These are phyloP conservation scores for Dione juno DNA, from an alignment of 2,888 invertebrate genomes.

Conservation along the genomic window DNA sequence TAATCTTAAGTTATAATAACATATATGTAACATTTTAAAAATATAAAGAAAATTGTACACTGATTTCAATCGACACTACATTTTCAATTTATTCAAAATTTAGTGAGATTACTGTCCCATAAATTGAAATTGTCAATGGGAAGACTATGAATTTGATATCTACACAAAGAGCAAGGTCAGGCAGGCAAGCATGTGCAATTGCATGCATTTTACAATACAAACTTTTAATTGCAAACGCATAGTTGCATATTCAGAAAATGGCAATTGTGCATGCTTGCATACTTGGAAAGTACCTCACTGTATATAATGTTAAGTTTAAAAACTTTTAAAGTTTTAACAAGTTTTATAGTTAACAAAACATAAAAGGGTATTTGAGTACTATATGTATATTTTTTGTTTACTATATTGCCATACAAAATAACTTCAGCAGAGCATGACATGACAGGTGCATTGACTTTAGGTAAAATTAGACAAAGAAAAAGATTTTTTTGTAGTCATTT, in stretches of 20 bases:
- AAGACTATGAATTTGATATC: too few species aligned
- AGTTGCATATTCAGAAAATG: too few species aligned
- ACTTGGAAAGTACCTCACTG: too few species aligned
- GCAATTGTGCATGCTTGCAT: too few species aligned
- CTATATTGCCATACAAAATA: conserved; percentile 13
- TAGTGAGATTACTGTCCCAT: too few species aligned
- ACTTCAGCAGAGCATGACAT: conserved; percentile 24
- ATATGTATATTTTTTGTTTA: conserved; percentile 1
- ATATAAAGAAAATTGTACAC: not conserved
- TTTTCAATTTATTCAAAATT: not conserved
- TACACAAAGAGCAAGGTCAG: too few species aligned
- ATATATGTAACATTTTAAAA: too few species aligned
- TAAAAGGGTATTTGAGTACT: not conserved
- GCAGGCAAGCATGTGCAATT: too few species aligned
- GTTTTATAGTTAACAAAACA: not conserved
- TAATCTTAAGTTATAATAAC: not conserved
- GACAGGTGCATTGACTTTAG: conserved; percentile 30
- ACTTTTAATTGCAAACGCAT: too few species aligned
- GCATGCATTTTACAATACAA: too few species aligned
- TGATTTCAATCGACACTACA: not conserved
- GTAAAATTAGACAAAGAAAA: not conserved
- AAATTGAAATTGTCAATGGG: too few species aligned
- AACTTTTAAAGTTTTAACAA: not conserved
- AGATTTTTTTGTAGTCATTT: not conserved
- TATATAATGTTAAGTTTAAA: too few species aligned